These are phyloP conservation scores for Antitype chi DNA, from an alignment of 2,888 invertebrate genomes.

Conservation along the genomic window DNA sequence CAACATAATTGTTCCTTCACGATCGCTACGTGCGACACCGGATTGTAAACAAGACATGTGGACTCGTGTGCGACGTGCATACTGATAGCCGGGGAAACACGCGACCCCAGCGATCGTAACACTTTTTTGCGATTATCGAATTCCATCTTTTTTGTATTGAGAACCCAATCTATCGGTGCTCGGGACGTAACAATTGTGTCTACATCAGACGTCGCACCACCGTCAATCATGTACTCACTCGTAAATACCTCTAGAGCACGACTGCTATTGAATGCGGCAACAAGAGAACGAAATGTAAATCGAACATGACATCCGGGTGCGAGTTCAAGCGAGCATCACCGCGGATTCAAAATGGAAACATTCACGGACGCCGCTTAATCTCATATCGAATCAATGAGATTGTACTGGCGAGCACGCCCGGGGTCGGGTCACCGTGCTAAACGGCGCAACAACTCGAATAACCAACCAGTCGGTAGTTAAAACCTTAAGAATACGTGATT, in stretches of 20 bases:
- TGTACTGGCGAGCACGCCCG: constrained; percentile 80
- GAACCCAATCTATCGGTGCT: constrained; percentile 53
- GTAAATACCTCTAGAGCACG: constrained; percentile 76
- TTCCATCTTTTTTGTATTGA: constrained; percentile 69
- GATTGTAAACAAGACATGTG: constrained; percentile 79
- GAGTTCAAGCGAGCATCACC: constrained; percentile 84
- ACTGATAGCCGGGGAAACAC: constrained; percentile 85
- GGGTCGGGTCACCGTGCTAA: constrained; percentile 85
- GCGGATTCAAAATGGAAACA: constrained; percentile 86
- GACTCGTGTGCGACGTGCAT: constrained; percentile 74
- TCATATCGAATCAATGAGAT: constrained; percentile 85
- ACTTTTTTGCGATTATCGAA: constrained; percentile 75
- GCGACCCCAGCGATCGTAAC: constrained; percentile 72
- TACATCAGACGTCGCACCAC: constrained; percentile 67
- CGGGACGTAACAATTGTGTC: constrained; percentile 67
- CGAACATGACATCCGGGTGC: constrained; percentile 88
- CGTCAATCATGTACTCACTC: constrained; percentile 79
- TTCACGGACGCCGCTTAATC: constrained; percentile 85
- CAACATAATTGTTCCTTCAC: constrained; percentile 75
- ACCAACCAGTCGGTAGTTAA: constrained; percentile 70
- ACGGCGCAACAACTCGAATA: constrained; percentile 82
- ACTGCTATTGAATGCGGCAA: constrained; percentile 79
- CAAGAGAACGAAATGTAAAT: constrained; percentile 83
- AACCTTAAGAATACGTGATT: constrained; percentile 75
- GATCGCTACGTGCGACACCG: constrained; percentile 74